Evolutionary conservation across 2,797 vertebrate species (phyloP), one percentile per base, ranked within the genome.

Genomic region (Cyprinodon diabolis): DNA sequence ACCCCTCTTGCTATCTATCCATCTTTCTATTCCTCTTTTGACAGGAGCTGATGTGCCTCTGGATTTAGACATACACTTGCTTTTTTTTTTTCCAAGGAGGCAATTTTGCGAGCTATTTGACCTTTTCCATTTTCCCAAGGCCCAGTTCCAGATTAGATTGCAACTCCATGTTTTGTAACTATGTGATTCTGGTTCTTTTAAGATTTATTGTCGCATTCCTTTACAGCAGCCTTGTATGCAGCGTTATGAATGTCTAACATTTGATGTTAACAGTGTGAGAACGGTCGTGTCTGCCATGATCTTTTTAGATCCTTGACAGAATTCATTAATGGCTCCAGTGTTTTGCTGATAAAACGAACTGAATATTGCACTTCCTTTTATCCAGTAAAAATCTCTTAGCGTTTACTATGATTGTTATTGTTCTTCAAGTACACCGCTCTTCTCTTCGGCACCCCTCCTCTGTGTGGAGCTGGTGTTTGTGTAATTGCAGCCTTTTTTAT

Each of bases 121-220:
- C 93, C 94, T 95, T 95, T 94, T 94, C 90, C 91, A 91, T 92
- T 94, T 95, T 94, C 93, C 93, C 93, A 94, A 93, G 94, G 93
- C 94, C 92, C 91, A 80, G 83, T 90, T 90, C 89, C 87, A 91
- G 92, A 95, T 95, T 93, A 93, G 90, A 94, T 94, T 93, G 89
- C 91, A 81, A 80, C 91, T 91, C 84, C 87, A 86, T 92, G 90
- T 94, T 94, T 94, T 94, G 89, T 92, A 94, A 91, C 92, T 92
- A 91, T 89, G 91, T 86, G 90, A 93, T 93, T 93, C 86, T 83
- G 86, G 90, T 75, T 83, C 88, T 89, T 87, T 88, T 87, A 89
- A 93, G 91, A 94, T 94, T 93, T 94, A 93, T 94, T 88, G 90
- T 94, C 89, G 90, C 93, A 91, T 93, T 93, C 88, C 84, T 91